Percentiles rank a stretch among this genome's conserved stretches.
phyloP scores from a whole-genome alignment of 1,140 invertebrate species.

The Neodiprion fabricii region DNA sequence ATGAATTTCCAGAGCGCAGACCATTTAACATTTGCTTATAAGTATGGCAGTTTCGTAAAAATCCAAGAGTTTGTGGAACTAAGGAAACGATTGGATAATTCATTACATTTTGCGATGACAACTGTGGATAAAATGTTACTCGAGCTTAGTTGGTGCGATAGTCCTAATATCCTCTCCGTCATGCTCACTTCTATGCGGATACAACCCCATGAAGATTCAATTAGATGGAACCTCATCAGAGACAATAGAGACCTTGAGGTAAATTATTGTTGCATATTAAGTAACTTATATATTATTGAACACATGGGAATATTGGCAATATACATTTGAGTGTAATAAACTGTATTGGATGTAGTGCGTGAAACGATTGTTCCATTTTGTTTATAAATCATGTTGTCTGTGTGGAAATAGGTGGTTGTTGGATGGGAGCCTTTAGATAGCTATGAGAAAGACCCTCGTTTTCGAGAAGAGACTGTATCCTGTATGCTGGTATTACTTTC shows the following conservation, averaged over 20 bases:
- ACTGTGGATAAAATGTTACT: conserved; percentile 82
- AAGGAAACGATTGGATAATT: conserved; percentile 80
- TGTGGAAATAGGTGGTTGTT: conserved; percentile 45
- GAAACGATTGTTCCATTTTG: neutral
- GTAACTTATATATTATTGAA: neutral
- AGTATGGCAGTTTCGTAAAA: conserved; percentile 92
- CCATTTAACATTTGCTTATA: conserved; percentile 90
- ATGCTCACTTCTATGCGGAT: conserved; percentile 62
- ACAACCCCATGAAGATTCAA: conserved; percentile 64
- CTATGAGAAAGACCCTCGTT: conserved; percentile 41
- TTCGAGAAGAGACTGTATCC: conserved; percentile 49
- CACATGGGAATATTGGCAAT: neutral
- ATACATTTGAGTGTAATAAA: neutral
- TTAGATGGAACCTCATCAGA: conserved; percentile 60
- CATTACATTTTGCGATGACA: conserved; percentile 79
- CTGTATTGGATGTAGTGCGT: neutral
- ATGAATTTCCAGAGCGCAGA: conserved; percentile 78
- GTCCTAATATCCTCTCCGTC: conserved; percentile 40
- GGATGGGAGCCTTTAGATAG: conserved; percentile 52
- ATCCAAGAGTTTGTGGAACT: conserved; percentile 90
- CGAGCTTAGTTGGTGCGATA: conserved; percentile 70
- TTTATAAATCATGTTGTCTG: neutral
- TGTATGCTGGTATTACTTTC: conserved; percentile 51
- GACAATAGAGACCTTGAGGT: conserved; percentile 69
- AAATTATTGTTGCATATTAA: conserved; percentile 13